Evolutionary conservation across 2,888 invertebrate genomes (phyloP).

Genomic region (Drosophila cracens): DNA sequence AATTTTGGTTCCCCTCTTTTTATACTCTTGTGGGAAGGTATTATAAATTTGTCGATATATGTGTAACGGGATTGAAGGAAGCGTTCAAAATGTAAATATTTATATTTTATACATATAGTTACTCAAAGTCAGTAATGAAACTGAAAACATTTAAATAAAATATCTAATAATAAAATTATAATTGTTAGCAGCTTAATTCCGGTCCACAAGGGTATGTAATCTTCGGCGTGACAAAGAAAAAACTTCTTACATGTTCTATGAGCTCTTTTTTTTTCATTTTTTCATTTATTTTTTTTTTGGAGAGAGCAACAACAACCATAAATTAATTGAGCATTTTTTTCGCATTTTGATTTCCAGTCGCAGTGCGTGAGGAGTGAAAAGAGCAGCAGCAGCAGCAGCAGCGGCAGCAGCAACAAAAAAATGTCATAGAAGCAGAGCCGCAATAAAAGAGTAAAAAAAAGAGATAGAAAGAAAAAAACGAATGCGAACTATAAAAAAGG

Average conservation of each 20-base stretch:
- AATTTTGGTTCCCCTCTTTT: slow-evolving; percentile 33
- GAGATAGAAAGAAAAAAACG: slow-evolving; percentile 16
- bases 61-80: not conserved
- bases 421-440: slow-evolving; percentile 50
- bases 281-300: slow-evolving; percentile 13
- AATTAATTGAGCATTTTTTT: slow-evolving; percentile 69
- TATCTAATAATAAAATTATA: not conserved
- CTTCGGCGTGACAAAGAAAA: not conserved
- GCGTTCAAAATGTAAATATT: not conserved
- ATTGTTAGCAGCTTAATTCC: not conserved
- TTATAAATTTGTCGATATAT: not conserved
- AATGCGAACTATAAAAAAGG: slow-evolving; percentile 58
- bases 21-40: not conserved
- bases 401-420: slow-evolving; percentile 11
- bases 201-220: not conserved
- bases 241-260: not conserved
- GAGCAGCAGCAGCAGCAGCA: not conserved
- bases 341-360: slow-evolving; percentile 60
- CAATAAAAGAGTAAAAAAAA: slow-evolving; percentile 17
- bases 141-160: not conserved
- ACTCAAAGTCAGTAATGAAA: not conserved
- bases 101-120: not conserved
- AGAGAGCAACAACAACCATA: slow-evolving; percentile 39
- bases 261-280: slow-evolving; percentile 16
- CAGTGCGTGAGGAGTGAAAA: slow-evolving; percentile 58